These are phyloP conservation scores for Panzeria rudis DNA, from an alignment of 2,888 invertebrate species.

Conservation along the genomic window DNA sequence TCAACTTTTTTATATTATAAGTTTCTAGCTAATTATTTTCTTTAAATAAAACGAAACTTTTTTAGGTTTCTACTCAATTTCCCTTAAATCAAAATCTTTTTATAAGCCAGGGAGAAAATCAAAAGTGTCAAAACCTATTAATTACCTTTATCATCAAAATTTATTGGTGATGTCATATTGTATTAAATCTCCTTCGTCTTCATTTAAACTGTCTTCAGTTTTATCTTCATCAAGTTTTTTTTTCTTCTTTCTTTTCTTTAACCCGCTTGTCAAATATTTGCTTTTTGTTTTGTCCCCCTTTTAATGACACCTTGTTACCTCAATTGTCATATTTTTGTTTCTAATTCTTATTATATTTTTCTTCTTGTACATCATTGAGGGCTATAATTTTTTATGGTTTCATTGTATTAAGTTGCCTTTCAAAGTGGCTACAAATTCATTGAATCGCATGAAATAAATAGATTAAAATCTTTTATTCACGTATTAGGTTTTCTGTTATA, in stretches of 20 bases:
- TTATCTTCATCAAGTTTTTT: constrained; percentile 17
- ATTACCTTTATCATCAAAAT: constrained; percentile 56
- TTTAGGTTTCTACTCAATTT: background rate
- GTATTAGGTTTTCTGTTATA: background rate
- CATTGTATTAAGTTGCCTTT: constrained; percentile 33
- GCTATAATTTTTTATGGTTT: constrained; percentile 42
- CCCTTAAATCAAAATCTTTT: background rate
- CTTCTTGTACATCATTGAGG: background rate
- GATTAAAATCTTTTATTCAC: constrained; percentile 35
- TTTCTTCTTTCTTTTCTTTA: background rate
- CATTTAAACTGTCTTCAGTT: background rate
- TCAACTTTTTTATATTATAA: background rate
- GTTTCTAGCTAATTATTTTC: background rate
- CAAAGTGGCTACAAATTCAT: constrained; percentile 42
- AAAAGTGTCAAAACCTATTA: constrained; percentile 70
- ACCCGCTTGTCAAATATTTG: constrained; percentile 33
- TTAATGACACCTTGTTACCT: constrained; percentile 40
- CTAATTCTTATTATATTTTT: background rate
- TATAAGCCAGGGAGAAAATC: constrained; percentile 2
- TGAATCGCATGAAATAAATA: constrained; percentile 44
- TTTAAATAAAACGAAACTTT: background rate
- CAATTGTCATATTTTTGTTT: constrained; percentile 35
- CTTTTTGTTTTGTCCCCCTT: constrained; percentile 12
- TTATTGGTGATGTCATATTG: background rate
- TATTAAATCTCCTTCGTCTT: background rate